Percentiles rank a stretch among this genome's conserved stretches.
Evolutionary conservation across 2,888 invertebrate species (phyloP).

Genomic region (Aphrophora alni): DNA sequence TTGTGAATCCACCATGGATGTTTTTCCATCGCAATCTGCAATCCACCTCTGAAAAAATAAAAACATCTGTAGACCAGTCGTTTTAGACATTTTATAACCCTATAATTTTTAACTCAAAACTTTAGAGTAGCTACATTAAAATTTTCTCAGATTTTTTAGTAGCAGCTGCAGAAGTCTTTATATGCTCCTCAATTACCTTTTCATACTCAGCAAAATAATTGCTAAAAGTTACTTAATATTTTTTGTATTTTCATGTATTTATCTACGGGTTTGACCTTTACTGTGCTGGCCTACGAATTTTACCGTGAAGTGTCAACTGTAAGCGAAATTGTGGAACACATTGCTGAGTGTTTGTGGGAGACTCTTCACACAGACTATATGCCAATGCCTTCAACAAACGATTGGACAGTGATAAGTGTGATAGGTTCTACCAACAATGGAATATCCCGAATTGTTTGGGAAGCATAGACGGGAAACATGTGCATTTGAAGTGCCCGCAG

Average conservation of each 20-base stretch:
- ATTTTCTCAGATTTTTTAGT: slow-evolving; percentile 4
- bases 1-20: neutral
- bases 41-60: slow-evolving; percentile 3
- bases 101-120: slow-evolving; percentile 9
- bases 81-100: slow-evolving; percentile 7
- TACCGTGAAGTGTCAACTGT: slow-evolving; percentile 21
- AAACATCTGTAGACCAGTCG: neutral
- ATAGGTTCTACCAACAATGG: slow-evolving; percentile 26
- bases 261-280: slow-evolving; percentile 19
- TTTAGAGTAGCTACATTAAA: neutral
- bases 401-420: slow-evolving; percentile 11
- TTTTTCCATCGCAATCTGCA: slow-evolving; percentile 19
- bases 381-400: slow-evolving; percentile 10
- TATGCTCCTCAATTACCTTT: slow-evolving; percentile 2
- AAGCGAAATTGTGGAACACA: neutral
- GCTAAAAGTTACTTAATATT: slow-evolving; percentile 9
- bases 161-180: slow-evolving; percentile 2
- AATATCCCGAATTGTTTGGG: slow-evolving; percentile 36
- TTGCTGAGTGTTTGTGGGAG: slow-evolving; percentile 13
- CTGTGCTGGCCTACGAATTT: slow-evolving; percentile 22
- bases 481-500: slow-evolving; percentile 19
- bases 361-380: slow-evolving; percentile 13
- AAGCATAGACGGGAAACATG: slow-evolving; percentile 33
- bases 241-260: slow-evolving; percentile 1
- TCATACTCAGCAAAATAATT: slow-evolving; percentile 13